Base-by-base conservation (phyloP, 2,888 invertebrate species). In the Lucinisca nassula region DNA sequence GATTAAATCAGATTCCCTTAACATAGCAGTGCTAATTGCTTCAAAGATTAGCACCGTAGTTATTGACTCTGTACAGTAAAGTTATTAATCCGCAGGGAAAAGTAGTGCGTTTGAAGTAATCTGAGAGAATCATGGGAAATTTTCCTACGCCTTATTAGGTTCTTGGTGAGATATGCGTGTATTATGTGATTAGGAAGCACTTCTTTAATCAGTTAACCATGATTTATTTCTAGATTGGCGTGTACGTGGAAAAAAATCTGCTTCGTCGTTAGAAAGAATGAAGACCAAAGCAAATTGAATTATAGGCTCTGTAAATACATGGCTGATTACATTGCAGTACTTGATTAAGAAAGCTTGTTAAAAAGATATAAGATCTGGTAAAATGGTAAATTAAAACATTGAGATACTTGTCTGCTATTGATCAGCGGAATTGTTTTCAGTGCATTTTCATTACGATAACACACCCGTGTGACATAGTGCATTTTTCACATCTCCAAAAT, bases 191-290 rank as follows among this genome's bases (percentile, higher is more conserved):
- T 86, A 79, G 86, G 84, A 73, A 79, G 38, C 30, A 55, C 58
- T 83, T 85, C 74, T 83, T 85, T 84, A 88, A 88, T 88, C 88
- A 85, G 78, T 83, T 83, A 85, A 75, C 83, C 77, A 38, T 78
- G 81, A 88, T 85, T 85, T 88, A 83, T 85, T 2, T 32, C 1
- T 27, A 49, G 49, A 85, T 72, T 88, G 79, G 73, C 80, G 76
- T 79, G 77, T 74, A 72, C 58, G 51, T 84, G 84, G 75, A n/a
- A n/a, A 58, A 73, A 80, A 40, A 80, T 85, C 70, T 37, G 45
- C 49, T 37, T 76, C 30, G 73, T 77, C 85, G 76, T 77, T 85
- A 55, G 55, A 35, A 58, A 76, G 72, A 81, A 80, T 76, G 72
- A 80, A 51, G 38, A 78, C 74, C 35, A 67, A 67, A 14, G 35